Evolutionary conservation across 1,140 invertebrate genomes (phyloP).

Genomic region (Macrosteles quadrilineatus): DNA sequence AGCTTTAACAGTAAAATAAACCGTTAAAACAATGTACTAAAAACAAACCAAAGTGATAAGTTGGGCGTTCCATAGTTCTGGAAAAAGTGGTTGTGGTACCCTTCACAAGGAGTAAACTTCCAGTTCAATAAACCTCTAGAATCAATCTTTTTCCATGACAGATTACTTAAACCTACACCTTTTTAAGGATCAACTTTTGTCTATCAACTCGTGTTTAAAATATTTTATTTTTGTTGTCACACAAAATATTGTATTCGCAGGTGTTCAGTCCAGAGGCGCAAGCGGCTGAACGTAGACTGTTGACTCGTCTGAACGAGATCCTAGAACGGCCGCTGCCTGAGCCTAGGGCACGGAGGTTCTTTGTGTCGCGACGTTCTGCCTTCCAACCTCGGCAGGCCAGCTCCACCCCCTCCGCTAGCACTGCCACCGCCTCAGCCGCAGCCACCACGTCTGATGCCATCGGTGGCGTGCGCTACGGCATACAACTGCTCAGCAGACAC

Average conservation of each 20-base stretch:
- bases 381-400: conserved; percentile 7
- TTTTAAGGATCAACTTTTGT: too few relatives aligned
- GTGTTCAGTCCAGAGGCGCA: conserved; percentile 34
- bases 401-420: conserved; percentile 1
- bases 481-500: conserved; percentile 50
- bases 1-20: too few relatives aligned
- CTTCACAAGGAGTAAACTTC: too few relatives aligned
- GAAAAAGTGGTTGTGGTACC: too few relatives aligned
- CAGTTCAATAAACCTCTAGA: too few relatives aligned
- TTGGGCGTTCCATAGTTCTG: too few relatives aligned
- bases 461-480: conserved; percentile 44
- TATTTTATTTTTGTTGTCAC: too few relatives aligned
- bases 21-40: too few relatives aligned
- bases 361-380: conserved; percentile 17
- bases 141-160: too few relatives aligned
- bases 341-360: conserved; percentile 8
- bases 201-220: too few relatives aligned
- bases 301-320: conserved; percentile 32
- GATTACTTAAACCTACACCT: too few relatives aligned
- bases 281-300: conserved; percentile 34
- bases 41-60: too few relatives aligned
- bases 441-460: conserved; percentile 34
- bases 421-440: conserved; percentile 5
- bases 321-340: conserved; percentile 30
- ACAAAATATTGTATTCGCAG: conserved; percentile 24